A percentile compares a stretch with the other conserved stretches of the same genome.
Conservation (phyloP, 2,888 invertebrate species). For the Cryptus viduatorius region DNA sequence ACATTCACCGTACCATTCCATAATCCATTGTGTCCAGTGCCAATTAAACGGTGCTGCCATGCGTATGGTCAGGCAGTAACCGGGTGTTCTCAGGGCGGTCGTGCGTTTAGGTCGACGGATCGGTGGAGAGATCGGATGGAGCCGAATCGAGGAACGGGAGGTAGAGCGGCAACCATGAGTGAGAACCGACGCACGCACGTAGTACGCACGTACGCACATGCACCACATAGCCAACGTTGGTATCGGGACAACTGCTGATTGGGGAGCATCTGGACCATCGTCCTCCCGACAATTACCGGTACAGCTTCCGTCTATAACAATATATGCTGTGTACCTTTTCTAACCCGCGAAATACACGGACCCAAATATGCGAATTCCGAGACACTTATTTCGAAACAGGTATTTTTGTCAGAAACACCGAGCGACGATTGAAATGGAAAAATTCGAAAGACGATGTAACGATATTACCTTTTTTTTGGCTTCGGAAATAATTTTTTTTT, state of each 20-base stretch:
- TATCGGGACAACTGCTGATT: constrained; percentile 82
- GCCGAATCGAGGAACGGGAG: constrained; percentile 35
- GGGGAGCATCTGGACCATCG: constrained; percentile 85
- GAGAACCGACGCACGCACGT: constrained; percentile 32
- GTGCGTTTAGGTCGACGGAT: constrained; percentile 68
- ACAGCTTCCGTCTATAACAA: constrained; percentile 70
- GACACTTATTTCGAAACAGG: not conserved
- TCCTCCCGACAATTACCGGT: constrained; percentile 83
- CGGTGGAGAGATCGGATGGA: constrained; percentile 10
- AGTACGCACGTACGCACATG: constrained; percentile 56
- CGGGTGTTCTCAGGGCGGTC: constrained; percentile 82
- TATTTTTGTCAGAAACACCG: not conserved
- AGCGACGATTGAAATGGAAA: not conserved
- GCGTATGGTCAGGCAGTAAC: constrained; percentile 84
- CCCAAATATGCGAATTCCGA: not conserved
- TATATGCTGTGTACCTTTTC: constrained; percentile 31
- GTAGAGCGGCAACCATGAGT: constrained; percentile 31
- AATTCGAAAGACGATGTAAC: not conserved
- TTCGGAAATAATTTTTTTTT: no score
- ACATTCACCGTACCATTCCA: constrained; percentile 76
- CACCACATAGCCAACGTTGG: constrained; percentile 61
- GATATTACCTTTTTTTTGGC: not conserved
- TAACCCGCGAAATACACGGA: constrained; percentile 10
- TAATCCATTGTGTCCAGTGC: constrained; percentile 85
- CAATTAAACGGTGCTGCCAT: constrained; percentile 85